Evolutionary conservation across 2,113 vertebrate species (phyloP).

Genomic region (Pollimyrus isidori): DNA sequence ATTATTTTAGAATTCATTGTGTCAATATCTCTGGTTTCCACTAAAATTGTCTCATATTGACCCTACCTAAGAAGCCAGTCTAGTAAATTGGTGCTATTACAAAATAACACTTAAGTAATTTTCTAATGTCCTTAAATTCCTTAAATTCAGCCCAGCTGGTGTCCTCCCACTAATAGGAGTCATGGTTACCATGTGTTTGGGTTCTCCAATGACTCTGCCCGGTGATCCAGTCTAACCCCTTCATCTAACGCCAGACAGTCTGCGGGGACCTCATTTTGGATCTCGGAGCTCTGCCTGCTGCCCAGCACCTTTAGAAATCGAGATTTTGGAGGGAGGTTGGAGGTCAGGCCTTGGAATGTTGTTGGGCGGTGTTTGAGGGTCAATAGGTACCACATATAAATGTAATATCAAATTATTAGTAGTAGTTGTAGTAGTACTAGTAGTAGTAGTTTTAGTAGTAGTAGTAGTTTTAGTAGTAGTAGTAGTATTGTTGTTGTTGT

Average conservation of each 20-base stretch:
- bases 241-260: slow-evolving; percentile 37
- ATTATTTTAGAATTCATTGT: background rate
- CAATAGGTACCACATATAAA: background rate
- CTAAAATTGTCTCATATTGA: background rate
- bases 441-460: background rate
- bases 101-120: background rate
- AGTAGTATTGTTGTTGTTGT: background rate
- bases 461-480: background rate
- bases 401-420: background rate
- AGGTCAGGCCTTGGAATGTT: background rate
- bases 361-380: background rate
- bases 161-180: background rate
- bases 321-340: background rate
- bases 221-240: slow-evolving; percentile 44
- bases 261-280: background rate
- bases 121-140: background rate
- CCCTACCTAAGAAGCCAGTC: background rate
- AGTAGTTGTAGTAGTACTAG: background rate
- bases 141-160: slow-evolving; percentile 39
- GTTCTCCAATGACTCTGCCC: slow-evolving; percentile 15
- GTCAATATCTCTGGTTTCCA: background rate
- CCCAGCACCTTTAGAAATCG: background rate
- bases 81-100: background rate
- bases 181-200: slow-evolving; percentile 28
- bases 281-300: background rate